Evolutionary conservation across 2,888 invertebrate species (phyloP).

Genomic region (Lumbricus terrestris): DNA sequence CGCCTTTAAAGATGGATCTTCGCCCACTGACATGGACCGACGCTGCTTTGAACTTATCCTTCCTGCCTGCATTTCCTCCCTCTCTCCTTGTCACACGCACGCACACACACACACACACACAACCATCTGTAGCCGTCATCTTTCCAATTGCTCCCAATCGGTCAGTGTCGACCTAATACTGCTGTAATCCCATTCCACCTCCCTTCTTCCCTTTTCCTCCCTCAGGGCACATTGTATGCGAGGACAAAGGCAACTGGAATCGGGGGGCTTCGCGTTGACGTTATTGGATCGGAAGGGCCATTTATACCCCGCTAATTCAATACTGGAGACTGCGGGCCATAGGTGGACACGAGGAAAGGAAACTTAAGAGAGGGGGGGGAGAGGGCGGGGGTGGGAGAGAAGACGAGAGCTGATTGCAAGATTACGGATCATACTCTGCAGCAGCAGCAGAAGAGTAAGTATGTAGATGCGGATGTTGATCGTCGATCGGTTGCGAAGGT

Average conservation of each 20-base stretch:
- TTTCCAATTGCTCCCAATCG: conserved; percentile 3
- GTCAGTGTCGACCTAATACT: neutral
- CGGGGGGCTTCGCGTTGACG: neutral
- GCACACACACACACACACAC: neutral
- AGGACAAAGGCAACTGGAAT: neutral
- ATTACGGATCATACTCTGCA: neutral
- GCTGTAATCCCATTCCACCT: neutral
- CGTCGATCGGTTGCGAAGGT: neutral
- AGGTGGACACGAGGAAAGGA: neutral
- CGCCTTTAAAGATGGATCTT: too few species aligned
- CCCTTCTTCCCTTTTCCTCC: neutral
- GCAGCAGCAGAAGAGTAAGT: neutral
- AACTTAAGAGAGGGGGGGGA: neutral
- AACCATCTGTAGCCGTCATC: conserved; percentile 3
- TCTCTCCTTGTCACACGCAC: neutral
- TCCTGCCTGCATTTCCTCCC: neutral
- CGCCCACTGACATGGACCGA: too few species aligned
- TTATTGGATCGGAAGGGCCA: conserved; percentile 17
- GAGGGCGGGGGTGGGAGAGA: neutral
- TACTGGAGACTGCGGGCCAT: neutral
- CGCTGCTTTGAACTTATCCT: neutral
- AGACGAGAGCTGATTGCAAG: neutral
- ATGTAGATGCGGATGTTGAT: conserved; percentile 6
- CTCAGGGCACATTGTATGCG: neutral
- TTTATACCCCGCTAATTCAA: conserved; percentile 8